Percentiles rank a stretch among this genome's conserved stretches.
Evolutionary conservation across 2,113 vertebrate species (phyloP).

Genomic region (Tachysurus fulvidraco): DNA sequence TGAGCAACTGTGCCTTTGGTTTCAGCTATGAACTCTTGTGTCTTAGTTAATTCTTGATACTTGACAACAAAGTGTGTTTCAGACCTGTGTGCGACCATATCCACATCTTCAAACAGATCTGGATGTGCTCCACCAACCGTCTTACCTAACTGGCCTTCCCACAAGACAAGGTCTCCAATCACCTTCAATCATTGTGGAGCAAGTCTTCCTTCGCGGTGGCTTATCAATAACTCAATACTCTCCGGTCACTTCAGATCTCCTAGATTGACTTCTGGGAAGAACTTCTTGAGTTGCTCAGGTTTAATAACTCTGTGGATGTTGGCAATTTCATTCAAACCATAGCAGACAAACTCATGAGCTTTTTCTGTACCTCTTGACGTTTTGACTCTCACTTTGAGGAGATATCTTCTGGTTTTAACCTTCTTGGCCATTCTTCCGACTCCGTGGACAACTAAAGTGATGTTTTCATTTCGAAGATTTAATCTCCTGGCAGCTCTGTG

Average conservation of each 20-base stretch:
- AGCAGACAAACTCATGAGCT: conserved; percentile 3
- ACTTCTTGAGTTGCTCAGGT: neutral
- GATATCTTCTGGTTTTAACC: conserved; percentile 36
- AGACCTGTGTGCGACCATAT: neutral
- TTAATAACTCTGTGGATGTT: neutral
- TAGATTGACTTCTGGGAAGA: neutral
- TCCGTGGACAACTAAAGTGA: conserved; percentile 43
- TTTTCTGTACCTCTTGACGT: neutral
- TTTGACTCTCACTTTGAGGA: conserved; percentile 30
- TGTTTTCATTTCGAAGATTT: conserved; percentile 24
- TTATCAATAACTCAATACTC: neutral
- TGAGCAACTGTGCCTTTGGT: neutral
- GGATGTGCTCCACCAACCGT: neutral
- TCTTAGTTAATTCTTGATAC: conserved; percentile 29
- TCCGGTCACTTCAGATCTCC: neutral
- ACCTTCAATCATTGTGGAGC: neutral
- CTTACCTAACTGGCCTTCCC: conserved; percentile 11
- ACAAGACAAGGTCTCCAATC: conserved; percentile 31
- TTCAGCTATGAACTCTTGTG: neutral
- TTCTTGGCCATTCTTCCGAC: conserved; percentile 36
- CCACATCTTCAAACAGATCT: neutral
- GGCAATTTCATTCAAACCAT: conserved; percentile 37
- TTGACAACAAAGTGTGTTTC: conserved; percentile 32
- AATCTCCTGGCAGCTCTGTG: conserved; percentile 40
- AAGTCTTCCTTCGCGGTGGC: neutral